phyloP scores from a whole-genome alignment of 2,113 vertebrate species.

The Oncorhynchus clarkii region DNA sequence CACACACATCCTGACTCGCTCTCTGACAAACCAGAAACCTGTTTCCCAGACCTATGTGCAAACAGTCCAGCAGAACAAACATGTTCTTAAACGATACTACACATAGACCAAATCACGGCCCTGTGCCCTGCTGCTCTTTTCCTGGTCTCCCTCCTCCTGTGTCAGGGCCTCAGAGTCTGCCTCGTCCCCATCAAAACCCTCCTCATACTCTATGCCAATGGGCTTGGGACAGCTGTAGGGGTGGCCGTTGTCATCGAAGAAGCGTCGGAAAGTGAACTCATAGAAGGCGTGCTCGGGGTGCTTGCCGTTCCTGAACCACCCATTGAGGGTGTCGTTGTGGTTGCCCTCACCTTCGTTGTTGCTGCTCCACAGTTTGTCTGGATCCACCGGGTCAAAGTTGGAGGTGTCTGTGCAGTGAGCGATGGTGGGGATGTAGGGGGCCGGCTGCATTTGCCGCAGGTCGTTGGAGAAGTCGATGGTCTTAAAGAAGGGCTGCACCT shows the following conservation, averaged over 20 bases:
- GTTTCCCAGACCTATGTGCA: slow-evolving; percentile 5
- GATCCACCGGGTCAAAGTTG: slow-evolving; percentile 97
- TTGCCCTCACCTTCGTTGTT: slow-evolving; percentile 83
- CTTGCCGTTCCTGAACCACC: slow-evolving; percentile 95
- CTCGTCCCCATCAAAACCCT: slow-evolving; percentile 77
- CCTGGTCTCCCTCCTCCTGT: slow-evolving; percentile 64
- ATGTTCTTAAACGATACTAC: slow-evolving; percentile 56
- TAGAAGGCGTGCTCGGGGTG: slow-evolving; percentile 98
- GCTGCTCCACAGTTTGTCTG: slow-evolving; percentile 93
- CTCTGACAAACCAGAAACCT: not conserved
- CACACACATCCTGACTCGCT: not conserved
- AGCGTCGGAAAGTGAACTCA: slow-evolving; percentile 97
- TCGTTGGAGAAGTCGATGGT: slow-evolving; percentile 92
- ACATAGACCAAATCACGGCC: slow-evolving; percentile 91
- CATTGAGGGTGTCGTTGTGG: slow-evolving; percentile 86
- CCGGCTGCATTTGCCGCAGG: slow-evolving; percentile 86
- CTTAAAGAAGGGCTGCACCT: slow-evolving; percentile 92
- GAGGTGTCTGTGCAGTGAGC: slow-evolving; percentile 94
- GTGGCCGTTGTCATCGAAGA: slow-evolving; percentile 98
- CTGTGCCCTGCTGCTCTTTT: slow-evolving; percentile 62
- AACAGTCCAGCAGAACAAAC: not conserved
- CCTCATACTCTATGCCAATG: slow-evolving; percentile 82
- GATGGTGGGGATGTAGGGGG: slow-evolving; percentile 94
- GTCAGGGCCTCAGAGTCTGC: slow-evolving; percentile 67
- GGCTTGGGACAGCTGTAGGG: slow-evolving; percentile 97